Evolutionary conservation across 2,888 invertebrate genomes (phyloP).

Genomic region (Creontiades dilutus): DNA sequence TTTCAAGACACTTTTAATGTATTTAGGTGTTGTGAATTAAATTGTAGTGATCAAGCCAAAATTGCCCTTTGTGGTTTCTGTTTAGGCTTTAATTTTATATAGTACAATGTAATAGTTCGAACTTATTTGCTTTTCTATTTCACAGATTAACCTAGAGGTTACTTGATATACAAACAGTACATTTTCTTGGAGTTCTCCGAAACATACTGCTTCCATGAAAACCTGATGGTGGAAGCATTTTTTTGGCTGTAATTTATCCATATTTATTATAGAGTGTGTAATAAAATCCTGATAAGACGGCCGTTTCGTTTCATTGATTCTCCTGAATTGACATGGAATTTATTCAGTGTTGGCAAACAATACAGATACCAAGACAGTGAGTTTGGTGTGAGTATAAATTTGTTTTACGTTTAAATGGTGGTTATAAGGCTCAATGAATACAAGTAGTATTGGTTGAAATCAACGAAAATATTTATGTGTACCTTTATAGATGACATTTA

Average conservation of each 20-base stretch:
- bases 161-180: not conserved
- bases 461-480: no score
- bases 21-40: conserved; percentile 32
- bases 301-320: not conserved
- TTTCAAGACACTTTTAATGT: conserved; percentile 25
- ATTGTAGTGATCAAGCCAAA: not conserved
- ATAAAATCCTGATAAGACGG: not conserved
- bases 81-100: not conserved
- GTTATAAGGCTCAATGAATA: no score
- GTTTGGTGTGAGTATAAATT: no score
- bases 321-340: not conserved
- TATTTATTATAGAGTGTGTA: conserved; percentile 35
- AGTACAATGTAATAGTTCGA: not conserved
- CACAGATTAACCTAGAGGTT: not conserved
- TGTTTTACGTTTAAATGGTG: no score
- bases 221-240: no score
- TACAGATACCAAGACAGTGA: no score
- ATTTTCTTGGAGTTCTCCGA: not conserved
- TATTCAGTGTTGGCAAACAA: no score
- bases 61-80: not conserved
- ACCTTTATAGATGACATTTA: no score
- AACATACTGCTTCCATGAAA: not conserved
- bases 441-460: no score
- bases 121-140: not conserved
- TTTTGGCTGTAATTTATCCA: conserved; percentile 34